Conservation (phyloP, 2,113 vertebrate genomes). For the Laticauda laticaudata region DNA sequence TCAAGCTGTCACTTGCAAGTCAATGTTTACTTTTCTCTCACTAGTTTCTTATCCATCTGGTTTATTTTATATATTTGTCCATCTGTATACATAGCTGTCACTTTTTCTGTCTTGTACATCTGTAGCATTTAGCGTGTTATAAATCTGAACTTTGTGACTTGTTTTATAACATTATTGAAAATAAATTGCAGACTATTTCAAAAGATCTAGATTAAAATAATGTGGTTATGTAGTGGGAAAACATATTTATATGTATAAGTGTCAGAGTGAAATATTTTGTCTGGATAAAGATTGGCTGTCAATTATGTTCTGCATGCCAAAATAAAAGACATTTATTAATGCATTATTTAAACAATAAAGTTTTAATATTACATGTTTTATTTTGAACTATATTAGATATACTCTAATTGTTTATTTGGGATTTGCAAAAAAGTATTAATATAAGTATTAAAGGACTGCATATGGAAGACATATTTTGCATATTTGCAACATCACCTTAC, state of each 20-base stretch:
- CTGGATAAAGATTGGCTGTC: not conserved
- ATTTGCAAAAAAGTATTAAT: not conserved
- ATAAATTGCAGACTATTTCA: not conserved
- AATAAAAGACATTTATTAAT: not conserved
- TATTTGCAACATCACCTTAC: not conserved
- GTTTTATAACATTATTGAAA: not conserved
- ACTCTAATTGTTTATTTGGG: not conserved
- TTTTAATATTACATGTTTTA: not conserved
- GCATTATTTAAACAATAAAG: not conserved
- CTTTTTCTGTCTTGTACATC: not conserved
- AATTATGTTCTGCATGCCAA: not conserved
- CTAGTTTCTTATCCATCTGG: not conserved
- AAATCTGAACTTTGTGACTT: not conserved
- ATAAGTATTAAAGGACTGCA: not conserved
- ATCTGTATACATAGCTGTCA: not conserved
- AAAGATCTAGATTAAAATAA: slow-evolving; percentile 10
- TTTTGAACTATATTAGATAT: not conserved
- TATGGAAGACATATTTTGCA: not conserved
- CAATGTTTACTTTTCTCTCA: not conserved
- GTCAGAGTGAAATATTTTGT: not conserved
- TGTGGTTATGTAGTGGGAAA: not conserved
- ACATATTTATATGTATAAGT: not conserved
- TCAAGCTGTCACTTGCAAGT: not conserved
- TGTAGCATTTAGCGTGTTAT: not conserved
- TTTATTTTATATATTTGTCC: not conserved